phyloP scores from a whole-genome alignment of 2,888 invertebrate species.

The Lithodes maja region DNA sequence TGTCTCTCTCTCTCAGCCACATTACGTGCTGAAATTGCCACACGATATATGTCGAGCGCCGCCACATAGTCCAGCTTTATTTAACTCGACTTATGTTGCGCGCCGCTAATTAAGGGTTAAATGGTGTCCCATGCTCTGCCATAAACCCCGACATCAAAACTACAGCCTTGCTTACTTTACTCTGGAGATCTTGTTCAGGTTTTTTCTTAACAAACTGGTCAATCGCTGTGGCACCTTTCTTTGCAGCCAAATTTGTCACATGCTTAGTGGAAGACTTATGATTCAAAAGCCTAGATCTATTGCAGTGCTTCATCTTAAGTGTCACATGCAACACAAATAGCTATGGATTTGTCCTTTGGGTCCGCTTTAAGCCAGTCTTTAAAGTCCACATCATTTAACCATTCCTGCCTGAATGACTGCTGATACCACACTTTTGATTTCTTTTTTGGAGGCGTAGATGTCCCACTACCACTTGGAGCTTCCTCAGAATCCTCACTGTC shows the following conservation, averaged over 20 bases:
- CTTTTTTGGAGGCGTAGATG: no score
- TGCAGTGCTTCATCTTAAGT: constrained; percentile 9
- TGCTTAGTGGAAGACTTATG: constrained; percentile 17
- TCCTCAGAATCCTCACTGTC: no score
- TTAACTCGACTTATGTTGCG: no score
- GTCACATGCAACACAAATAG: constrained; percentile 11
- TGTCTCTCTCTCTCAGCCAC: no score
- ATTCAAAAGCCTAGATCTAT: neutral
- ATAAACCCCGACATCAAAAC: constrained; percentile 34
- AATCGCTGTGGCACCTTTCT: neutral
- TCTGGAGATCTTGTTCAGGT: neutral
- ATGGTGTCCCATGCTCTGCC: constrained; percentile 22
- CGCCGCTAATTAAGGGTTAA: no score
- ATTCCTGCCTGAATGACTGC: constrained; percentile 6
- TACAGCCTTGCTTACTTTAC: constrained; percentile 34
- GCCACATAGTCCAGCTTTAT: no score
- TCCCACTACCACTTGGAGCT: no score
- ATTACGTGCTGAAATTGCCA: no score
- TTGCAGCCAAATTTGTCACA: constrained; percentile 19
- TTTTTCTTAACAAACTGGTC: neutral
- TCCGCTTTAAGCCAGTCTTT: constrained; percentile 21
- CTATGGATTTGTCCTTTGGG: neutral
- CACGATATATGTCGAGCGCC: no score
- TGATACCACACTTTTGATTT: constrained; percentile 5
- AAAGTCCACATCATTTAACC: constrained; percentile 6